Evolutionary conservation across 2,113 vertebrate genomes (phyloP), one percentile per base, ranked within the genome.

Genomic region (Elephas maximus): DNA sequence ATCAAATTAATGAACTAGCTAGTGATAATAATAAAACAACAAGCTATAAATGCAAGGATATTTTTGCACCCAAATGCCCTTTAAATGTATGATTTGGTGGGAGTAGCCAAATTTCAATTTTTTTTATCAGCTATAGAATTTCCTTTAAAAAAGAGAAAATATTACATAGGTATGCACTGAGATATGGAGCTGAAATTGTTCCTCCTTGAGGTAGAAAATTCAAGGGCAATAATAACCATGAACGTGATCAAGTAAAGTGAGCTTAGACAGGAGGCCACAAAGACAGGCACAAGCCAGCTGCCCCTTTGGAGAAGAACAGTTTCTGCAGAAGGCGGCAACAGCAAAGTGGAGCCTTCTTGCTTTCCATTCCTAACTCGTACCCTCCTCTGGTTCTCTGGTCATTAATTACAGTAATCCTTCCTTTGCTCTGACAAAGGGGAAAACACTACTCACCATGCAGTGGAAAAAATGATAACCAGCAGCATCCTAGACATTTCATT

Each of bases 1-100:
- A 92, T 88, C 80, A 90, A 94, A 93, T 94, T 94, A 96, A 93
- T 95, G 69, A 97, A 76, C 95, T 95, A 90, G 65, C 28, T 62
- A 74, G 83, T 74, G 23, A 90, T 83, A 96, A 81, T 53, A 96
- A 92, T 62, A 83, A 97, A 95, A 95, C 45, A 95, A 82, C 76
- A 96, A 79, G 71, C 77, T 73, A 97, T 93, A 87, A 90, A 96
- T 69, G 7, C 65, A 86, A 83, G 67, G 2, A 33, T 87, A 44
- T 74, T 86, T 88, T 76, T 71, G 73, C 20, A 87, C 51, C 17
- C 3, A 85, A 44, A 90, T 78, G 41, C 12, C 57, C 60, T 90
- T 76, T 97, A 78, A 90, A 82, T 14, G 44, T 57, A 83, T 57
- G 67, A 67, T 92, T 65, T 92, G 74, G 79, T 41, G 41, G 78